Base-by-base conservation (phyloP, 1,140 invertebrate genomes). In the Triops longicaudatus region DNA sequence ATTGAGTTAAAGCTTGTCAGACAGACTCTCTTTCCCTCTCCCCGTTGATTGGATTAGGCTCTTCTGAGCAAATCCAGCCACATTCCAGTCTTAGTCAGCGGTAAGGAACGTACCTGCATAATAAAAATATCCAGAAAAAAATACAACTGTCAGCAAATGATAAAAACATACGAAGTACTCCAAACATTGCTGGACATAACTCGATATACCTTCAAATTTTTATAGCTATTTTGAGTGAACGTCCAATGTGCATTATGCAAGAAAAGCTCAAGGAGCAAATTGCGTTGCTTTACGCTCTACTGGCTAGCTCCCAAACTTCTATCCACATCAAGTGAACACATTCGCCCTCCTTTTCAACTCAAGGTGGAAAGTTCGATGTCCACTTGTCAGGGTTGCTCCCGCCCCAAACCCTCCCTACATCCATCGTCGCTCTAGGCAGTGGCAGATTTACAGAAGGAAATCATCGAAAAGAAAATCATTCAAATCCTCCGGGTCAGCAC, bases 1-100 rank as follows among this genome's bases (percentile, higher is more conserved):
- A 63, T 63, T 63, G 50, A 63, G 50, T 63, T 63, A 63, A 63
- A 63, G 50, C 50, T 63, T 63, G 50, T 63, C 50, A 63, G 50
- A 22, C 50, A 63, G 50, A 63, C 50, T 63, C 50, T 63, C 50
- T 63, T 63, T 63, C 50, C 22, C 50, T 22, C 50, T 63, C 22
- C 22, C 50, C 22, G 50, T 14, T 63, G 50, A 63, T 63, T 63
- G 50, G 50, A 14, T 63, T 63, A 63, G 50, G 50, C 14, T 63
- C 50, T 63, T 63, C 50, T 63, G 17, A 63, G 50, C 50, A 63
- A 63, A 63, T 63, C n/a, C 50, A 17, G n/a, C 50, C 50, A 63
- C 22, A 63, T 22, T n/a, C 10, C 50, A 10, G 50, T n/a, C 14
- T 22, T 63, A n/a, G 31, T 37, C 17, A 63, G 50, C 50, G 50